Base-by-base conservation (phyloP, 1,140 invertebrate species). In the Dendroctonus ponderosae region DNA sequence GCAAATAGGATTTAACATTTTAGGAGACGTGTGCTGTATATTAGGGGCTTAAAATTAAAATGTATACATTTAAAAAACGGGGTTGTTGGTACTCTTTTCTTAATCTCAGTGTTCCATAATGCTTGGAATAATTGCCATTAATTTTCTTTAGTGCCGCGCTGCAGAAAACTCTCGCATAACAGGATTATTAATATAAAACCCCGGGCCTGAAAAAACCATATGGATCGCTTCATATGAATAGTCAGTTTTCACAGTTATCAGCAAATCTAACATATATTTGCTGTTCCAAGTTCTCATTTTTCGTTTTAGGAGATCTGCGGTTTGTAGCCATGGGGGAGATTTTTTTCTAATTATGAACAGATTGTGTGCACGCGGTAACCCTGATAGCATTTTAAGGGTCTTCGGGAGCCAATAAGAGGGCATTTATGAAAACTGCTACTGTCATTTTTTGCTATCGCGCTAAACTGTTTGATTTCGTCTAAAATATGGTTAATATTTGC, bases 311-410 rank as follows among this genome's bases (percentile, higher is more conserved):
- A 39, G 38, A 7, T 39, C 11, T 44, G 11, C 41, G 40, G 59
- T 60, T 41, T 44, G 41, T 5, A n/a, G 48, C 63, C 54, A 12
- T 46, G 38, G 52, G 62, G 51, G 59, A 41, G 53, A 66, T 71
- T 71, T 71, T 71, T 69, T 71, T 70, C 67, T 71, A 71, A 71
- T 71, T 71, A 71, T 66, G 67, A 64, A 62, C 67, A 71, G 70
- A 71, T 71, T 71, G 70, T 64, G 63, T 71, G 59, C 67, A 69
- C 62, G 58, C 58, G 52, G 56, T 9, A 68, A 58, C 39, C 59
- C 69, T 71, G 70, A 73, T 71, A 63, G 70, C 68, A 63, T 71
- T 73, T 69, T 73, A 64, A 72, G 66, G 68, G 70, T 70, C 70
- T 70, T 68, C 68, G 58, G 62, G 62, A 71, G 68, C 68, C 64